Evolutionary conservation across 2,888 invertebrate genomes (phyloP).

Genomic region (Ligdia adustata): DNA sequence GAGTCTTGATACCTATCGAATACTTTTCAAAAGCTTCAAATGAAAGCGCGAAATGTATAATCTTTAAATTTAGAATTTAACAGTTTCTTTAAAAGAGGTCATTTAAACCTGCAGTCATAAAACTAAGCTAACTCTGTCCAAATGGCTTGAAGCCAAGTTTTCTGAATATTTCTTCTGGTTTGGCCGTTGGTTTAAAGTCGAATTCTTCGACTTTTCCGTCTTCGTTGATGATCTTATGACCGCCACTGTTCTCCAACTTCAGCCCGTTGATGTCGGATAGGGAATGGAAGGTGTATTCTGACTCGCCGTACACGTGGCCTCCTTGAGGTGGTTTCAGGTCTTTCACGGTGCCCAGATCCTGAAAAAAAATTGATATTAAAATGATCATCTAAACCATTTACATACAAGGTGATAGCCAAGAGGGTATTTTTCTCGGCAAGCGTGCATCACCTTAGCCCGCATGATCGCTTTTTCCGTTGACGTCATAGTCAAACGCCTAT

Average conservation of each 20-base stretch:
- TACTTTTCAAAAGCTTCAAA: no score
- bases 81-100: no score
- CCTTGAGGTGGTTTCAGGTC: constrained; percentile 51
- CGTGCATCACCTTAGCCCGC: no score
- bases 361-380: constrained; percentile 1
- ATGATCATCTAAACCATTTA: no score
- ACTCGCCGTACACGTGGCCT: constrained; percentile 81
- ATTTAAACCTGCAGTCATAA: no score
- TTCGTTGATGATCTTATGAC: constrained; percentile 87
- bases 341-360: constrained; percentile 45
- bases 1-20: no score
- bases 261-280: constrained; percentile 85
- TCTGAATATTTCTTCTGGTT: constrained; percentile 56
- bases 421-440: no score
- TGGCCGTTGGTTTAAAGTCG: constrained; percentile 46
- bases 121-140: constrained; percentile 9
- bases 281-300: constrained; percentile 85
- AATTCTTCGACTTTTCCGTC: constrained; percentile 88
- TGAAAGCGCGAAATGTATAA: no score
- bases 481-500: no score
- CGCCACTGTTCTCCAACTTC: constrained; percentile 81
- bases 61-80: no score
- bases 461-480: no score
- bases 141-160: constrained; percentile 71
- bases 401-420: no score